phyloP scores from a whole-genome alignment of 92 coral and sea anemone genomes.

The Heteractis magnifica region DNA sequence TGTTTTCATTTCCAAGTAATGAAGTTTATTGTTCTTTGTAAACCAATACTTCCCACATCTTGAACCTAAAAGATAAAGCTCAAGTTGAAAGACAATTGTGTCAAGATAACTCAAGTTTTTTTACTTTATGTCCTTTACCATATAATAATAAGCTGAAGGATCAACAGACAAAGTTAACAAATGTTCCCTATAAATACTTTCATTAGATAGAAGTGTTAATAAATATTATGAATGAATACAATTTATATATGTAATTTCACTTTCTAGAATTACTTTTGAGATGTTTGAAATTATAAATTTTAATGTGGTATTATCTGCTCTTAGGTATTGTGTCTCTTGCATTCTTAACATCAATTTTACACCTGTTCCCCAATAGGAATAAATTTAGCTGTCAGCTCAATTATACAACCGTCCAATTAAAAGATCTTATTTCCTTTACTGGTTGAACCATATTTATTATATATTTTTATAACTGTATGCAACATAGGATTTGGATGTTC shows the following conservation, averaged over 20 bases:
- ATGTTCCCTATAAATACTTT: background rate
- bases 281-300: constrained; percentile 2
- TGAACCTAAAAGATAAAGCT: background rate
- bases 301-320: background rate
- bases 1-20: background rate
- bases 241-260: background rate
- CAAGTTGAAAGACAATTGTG: background rate
- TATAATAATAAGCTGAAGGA: background rate
- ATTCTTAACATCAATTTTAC: background rate
- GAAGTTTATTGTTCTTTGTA: background rate
- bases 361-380: constrained; percentile 1
- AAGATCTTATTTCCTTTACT: background rate
- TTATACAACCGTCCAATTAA: background rate
- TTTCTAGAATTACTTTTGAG: background rate
- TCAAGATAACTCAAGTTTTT: background rate
- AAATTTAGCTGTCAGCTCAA: background rate
- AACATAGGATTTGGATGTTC: background rate
- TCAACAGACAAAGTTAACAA: background rate
- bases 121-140: background rate
- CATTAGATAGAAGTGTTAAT: background rate
- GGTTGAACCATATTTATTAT: background rate
- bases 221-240: background rate
- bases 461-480: background rate
- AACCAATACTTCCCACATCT: background rate
- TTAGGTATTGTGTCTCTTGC: background rate